Percentiles rank a stretch among this genome's conserved stretches.
These are phyloP conservation scores for Phainopepla nitens DNA, from an alignment of 2,113 vertebrate genomes.

Conservation along the genomic window DNA sequence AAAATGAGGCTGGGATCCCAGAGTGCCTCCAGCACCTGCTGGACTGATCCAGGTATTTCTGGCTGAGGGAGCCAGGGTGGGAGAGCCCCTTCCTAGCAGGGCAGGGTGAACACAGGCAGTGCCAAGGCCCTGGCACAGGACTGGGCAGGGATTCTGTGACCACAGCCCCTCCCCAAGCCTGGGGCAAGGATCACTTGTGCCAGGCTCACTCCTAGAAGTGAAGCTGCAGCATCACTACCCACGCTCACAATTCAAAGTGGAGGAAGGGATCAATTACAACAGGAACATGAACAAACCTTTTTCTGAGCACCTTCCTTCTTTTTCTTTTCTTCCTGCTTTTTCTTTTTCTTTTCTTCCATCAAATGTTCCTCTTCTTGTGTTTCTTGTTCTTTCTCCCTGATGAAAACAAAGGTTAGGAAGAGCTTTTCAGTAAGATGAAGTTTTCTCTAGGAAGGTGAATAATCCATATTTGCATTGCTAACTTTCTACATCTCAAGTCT, in stretches of 20 bases:
- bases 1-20: not conserved
- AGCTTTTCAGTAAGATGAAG: not conserved
- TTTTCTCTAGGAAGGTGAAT: not conserved
- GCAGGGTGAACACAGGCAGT: not conserved
- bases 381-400: slow-evolving; percentile 88
- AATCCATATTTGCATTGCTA: not conserved
- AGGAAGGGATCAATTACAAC: not conserved
- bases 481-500: not conserved
- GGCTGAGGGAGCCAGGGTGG: not conserved
- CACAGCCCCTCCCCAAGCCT: not conserved
- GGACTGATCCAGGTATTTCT: not conserved
- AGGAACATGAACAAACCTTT: slow-evolving; percentile 76
- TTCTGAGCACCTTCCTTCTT: slow-evolving; percentile 96
- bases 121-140: not conserved
- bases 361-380: slow-evolving; percentile 95
- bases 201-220: not conserved
- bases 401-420: slow-evolving; percentile 28
- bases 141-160: not conserved
- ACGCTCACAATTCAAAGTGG: not conserved
- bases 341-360: slow-evolving; percentile 99
- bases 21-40: not conserved
- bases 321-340: slow-evolving; percentile 98
- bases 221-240: not conserved
- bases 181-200: not conserved
- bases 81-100: not conserved